phyloP scores from a whole-genome alignment of 1,140 invertebrate species.

The Conus ventricosus region DNA sequence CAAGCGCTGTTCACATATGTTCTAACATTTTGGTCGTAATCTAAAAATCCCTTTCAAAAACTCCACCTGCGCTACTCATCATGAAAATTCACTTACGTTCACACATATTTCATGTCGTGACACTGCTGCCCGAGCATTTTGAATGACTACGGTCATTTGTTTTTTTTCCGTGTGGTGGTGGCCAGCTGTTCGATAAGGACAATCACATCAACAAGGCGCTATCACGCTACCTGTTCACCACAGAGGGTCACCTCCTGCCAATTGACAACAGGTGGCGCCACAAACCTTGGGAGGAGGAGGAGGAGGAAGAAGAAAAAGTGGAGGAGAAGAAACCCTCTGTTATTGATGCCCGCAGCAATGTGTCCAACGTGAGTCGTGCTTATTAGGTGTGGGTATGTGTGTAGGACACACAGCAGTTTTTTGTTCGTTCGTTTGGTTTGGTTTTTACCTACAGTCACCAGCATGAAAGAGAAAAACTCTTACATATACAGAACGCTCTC shows the following conservation, averaged over 20 bases:
- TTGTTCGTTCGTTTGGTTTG: too few relatives aligned
- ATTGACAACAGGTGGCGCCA: slow-evolving; percentile 75
- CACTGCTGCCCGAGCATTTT: too few relatives aligned
- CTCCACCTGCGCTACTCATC: too few relatives aligned
- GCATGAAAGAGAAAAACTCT: too few relatives aligned
- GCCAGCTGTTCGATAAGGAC: slow-evolving; percentile 82
- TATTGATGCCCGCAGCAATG: slow-evolving; percentile 55
- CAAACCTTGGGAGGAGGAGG: slow-evolving; percentile 56
- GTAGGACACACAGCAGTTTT: background rate
- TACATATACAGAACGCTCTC: too few relatives aligned
- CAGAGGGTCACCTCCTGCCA: slow-evolving; percentile 83
- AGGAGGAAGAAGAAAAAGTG: background rate
- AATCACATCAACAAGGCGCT: slow-evolving; percentile 81
- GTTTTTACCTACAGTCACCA: too few relatives aligned
- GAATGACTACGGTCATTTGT: too few relatives aligned
- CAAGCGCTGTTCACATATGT: too few relatives aligned
- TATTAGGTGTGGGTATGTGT: background rate
- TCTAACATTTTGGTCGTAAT: too few relatives aligned
- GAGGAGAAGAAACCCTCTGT: slow-evolving; percentile 37
- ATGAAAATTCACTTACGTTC: too few relatives aligned
- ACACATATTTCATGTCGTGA: too few relatives aligned
- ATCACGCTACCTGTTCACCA: slow-evolving; percentile 80
- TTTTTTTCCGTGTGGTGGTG: slow-evolving; percentile 5
- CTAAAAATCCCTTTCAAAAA: too few relatives aligned
- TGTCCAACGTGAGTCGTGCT: slow-evolving; percentile 54